Base-by-base conservation (phyloP, 2,797 vertebrate species). In the Coracias cyanogaster region DNA sequence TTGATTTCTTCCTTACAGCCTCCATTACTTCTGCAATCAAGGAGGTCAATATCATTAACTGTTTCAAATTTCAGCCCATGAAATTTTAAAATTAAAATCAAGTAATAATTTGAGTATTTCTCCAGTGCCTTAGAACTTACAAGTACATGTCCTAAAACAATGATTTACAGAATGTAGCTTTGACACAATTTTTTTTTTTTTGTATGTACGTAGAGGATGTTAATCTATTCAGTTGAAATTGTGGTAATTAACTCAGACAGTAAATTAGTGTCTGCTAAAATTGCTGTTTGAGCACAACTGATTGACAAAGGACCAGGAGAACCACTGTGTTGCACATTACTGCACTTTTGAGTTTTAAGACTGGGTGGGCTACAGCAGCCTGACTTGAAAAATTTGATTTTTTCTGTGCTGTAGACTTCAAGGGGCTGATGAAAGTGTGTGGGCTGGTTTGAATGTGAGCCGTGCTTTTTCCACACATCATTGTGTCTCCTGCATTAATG, bases 401-500 rank as follows among this genome's bases (percentile, higher is more conserved):
- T 77, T 70, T 73, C 60, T 87, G 25, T 88, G 73, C 77, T 89
- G 70, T 58, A 92, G 62, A 92, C 82, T 96, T 96, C 90, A 96
- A 90, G 91, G 82, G 71, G 80, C 84, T 95, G 90, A 85, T 80
- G 77, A 87, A 94, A 97, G 81, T 57, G 72, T 49, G 96, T 95
- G 86, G 95, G 95, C 79, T 89, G 95, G 31, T 76, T 93, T 96
- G 94, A 93, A 96, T 79, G 66, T 9, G 39, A 92, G 85, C 95
- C 94, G 92, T 83, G 82, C 58, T 87, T 95, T 94, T 94, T 94
- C 92, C 94, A 95, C 92, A 95, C 77, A 95, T 89, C 95, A 95
- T 61, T 94, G 90, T 96, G 94, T 96, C 94, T 96, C 94, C 90
- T 95, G 95, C 79, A 97, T 89, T 96, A 95, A 96, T 95, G 95